A percentile compares a stretch with the other conserved stretches of the same genome.
Evolutionary conservation across 2,888 invertebrate genomes (phyloP).

Genomic region (Epinotia ramella): DNA sequence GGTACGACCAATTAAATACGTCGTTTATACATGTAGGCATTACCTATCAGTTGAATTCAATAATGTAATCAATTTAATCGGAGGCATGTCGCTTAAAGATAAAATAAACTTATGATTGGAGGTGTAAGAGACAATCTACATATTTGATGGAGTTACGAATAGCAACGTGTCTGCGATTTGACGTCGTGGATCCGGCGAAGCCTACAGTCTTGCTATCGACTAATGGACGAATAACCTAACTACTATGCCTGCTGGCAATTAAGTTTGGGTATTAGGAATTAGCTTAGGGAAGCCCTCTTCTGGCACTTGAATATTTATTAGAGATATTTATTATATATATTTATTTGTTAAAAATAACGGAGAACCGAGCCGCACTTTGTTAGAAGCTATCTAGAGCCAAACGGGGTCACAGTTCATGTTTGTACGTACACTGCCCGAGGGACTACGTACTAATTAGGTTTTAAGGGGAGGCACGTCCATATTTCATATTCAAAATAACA

Average conservation of each 20-base stretch:
- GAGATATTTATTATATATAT: not conserved
- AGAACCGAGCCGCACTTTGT: conserved; percentile 26
- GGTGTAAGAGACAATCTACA: conserved; percentile 50
- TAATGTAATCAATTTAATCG: conserved; percentile 21
- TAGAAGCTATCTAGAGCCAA: conserved; percentile 47
- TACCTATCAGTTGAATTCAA: conserved; percentile 9
- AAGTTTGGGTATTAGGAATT: not conserved
- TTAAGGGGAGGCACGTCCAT: conserved; percentile 45
- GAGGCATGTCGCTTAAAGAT: conserved; percentile 41
- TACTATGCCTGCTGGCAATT: not conserved
- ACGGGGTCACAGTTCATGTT: conserved; percentile 47
- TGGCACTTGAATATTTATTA: too few species aligned
- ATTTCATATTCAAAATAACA: conserved; percentile 27
- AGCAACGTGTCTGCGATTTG: conserved; percentile 51
- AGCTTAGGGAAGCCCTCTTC: too few species aligned
- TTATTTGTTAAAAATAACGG: conserved; percentile 22
- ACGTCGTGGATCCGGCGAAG: conserved; percentile 46
- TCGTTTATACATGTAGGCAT: not conserved
- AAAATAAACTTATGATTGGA: conserved; percentile 56
- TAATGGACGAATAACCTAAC: conserved; percentile 52
- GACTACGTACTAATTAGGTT: conserved; percentile 54
- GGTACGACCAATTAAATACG: not conserved
- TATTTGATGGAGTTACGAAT: conserved; percentile 48
- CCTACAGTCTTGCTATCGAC: conserved; percentile 43
- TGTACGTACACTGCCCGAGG: conserved; percentile 46